phyloP scores from a whole-genome alignment of 1,140 invertebrate species.

The Drosophila bifasciata region DNA sequence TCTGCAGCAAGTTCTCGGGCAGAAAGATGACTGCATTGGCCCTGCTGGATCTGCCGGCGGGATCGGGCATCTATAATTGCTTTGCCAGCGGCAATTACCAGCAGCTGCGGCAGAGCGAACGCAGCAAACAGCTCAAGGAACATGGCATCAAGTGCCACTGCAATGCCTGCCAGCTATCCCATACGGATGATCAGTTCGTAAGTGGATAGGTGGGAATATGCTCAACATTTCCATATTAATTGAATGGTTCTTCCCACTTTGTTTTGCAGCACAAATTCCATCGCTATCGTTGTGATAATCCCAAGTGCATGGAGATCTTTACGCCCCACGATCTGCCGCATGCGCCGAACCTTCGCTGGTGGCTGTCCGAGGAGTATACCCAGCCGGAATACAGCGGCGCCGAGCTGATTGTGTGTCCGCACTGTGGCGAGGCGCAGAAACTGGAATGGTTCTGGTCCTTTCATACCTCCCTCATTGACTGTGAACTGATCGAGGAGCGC shows the following conservation, averaged over 20 bases:
- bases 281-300: constrained; percentile 78
- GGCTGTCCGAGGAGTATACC: constrained; percentile 63
- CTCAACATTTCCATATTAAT: neutral
- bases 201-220: constrained; percentile 12
- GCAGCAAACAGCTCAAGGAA: constrained; percentile 37
- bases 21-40: constrained; percentile 60
- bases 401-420: constrained; percentile 59
- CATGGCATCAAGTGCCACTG: constrained; percentile 63
- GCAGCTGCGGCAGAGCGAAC: constrained; percentile 47
- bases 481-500: constrained; percentile 66
- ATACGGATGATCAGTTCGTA: constrained; percentile 69
- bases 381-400: constrained; percentile 60
- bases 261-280: constrained; percentile 64
- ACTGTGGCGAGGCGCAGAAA: constrained; percentile 61
- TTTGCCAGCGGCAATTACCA: constrained; percentile 62
- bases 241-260: no score
- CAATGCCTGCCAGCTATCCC: constrained; percentile 52
- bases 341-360: constrained; percentile 66
- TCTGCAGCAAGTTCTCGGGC: constrained; percentile 60
- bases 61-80: constrained; percentile 59
- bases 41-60: constrained; percentile 51
- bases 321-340: constrained; percentile 50
- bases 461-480: constrained; percentile 55
- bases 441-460: constrained; percentile 72
- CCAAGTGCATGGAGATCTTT: constrained; percentile 71